Percentiles rank a stretch among this genome's conserved stretches.
phyloP scores from a whole-genome alignment of 2,888 invertebrate species.

The Apodemia zela region DNA sequence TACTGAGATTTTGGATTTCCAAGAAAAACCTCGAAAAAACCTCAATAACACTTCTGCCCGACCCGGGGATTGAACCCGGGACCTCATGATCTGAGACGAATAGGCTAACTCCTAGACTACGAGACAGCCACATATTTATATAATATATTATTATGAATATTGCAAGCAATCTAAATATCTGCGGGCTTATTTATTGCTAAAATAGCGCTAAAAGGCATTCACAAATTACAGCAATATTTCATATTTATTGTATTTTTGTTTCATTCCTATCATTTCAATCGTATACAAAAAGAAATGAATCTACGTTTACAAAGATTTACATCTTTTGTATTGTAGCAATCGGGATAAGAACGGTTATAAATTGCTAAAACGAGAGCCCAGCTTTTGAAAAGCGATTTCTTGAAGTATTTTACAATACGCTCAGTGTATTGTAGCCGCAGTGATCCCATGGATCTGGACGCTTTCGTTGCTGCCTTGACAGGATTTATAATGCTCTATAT shows the following conservation, averaged over 20 bases:
- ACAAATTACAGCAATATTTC: slow-evolving; percentile 1
- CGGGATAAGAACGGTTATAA: slow-evolving; percentile 67
- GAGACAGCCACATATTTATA: too few species aligned
- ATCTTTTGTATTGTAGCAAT: slow-evolving; percentile 50
- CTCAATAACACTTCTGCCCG: too few species aligned
- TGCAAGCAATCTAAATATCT: slow-evolving; percentile 1
- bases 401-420: slow-evolving; percentile 69
- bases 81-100: too few species aligned
- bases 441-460: slow-evolving; percentile 46
- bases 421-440: slow-evolving; percentile 52
- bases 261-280: slow-evolving; percentile 23
- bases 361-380: slow-evolving; percentile 68
- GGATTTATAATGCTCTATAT: slow-evolving; percentile 45
- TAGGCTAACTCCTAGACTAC: too few species aligned
- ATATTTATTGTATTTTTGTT: slow-evolving; percentile 19
- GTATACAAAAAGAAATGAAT: slow-evolving; percentile 26
- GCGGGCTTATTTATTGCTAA: neutral
- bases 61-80: too few species aligned
- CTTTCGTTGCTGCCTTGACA: slow-evolving; percentile 49
- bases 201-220: neutral
- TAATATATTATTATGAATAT: neutral
- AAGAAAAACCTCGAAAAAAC: too few species aligned
- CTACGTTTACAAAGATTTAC: slow-evolving; percentile 30
- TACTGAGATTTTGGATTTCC: too few species aligned
- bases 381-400: slow-evolving; percentile 71